Evolutionary conservation across 2,113 vertebrate species (phyloP).

Genomic region (Scomber japonicus): DNA sequence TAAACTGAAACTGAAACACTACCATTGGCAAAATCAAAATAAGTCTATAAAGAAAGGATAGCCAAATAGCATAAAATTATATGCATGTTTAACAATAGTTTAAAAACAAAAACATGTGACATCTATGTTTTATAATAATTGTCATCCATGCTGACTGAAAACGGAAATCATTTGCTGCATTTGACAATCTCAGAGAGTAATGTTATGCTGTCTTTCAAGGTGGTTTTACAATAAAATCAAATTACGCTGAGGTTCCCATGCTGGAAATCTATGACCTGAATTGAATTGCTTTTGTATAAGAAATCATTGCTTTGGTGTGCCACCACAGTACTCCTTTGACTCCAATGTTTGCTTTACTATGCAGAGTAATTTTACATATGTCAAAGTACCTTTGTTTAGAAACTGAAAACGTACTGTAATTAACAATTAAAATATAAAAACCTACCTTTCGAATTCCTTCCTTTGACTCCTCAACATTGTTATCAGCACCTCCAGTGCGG

Average conservation of each 20-base stretch:
- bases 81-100: too few relatives aligned
- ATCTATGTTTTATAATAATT: too few relatives aligned
- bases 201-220: not conserved
- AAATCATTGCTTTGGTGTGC: conserved; percentile 17
- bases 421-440: conserved; percentile 8
- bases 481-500: conserved; percentile 94
- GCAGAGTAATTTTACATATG: conserved; percentile 7
- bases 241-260: not conserved
- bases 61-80: too few relatives aligned
- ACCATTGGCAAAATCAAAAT: too few relatives aligned
- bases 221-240: conserved; percentile 19
- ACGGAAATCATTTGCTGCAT: not conserved
- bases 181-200: not conserved
- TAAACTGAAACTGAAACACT: too few relatives aligned
- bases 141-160: not conserved
- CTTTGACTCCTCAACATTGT: conserved; percentile 94
- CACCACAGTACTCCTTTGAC: not conserved
- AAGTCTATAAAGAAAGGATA: too few relatives aligned
- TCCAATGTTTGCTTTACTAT: conserved; percentile 12
- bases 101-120: too few relatives aligned
- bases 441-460: conserved; percentile 96
- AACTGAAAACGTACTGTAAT: not conserved
- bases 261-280: conserved; percentile 17
- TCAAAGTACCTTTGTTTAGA: not conserved
- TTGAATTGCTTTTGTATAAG: conserved; percentile 3